A percentile compares a stretch with the other conserved stretches of the same genome.
Conservation (phyloP, 2,113 vertebrate genomes). For the Otus sunia region DNA sequence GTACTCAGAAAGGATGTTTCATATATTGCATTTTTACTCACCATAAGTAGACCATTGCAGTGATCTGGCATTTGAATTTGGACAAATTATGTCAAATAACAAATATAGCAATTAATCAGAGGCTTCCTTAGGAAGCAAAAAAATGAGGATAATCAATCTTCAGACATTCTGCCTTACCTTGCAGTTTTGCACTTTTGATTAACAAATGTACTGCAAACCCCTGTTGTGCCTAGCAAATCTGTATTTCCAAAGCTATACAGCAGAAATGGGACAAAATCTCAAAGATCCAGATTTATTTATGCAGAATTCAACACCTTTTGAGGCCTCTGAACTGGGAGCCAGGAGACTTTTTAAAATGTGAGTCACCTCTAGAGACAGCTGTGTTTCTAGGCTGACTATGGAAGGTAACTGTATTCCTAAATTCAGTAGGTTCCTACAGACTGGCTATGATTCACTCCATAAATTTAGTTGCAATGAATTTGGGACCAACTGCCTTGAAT, state of each 20-base stretch:
- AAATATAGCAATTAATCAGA: constrained; percentile 48
- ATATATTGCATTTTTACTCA: neutral
- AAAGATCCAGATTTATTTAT: neutral
- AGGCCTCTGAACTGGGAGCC: neutral
- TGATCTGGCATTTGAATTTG: constrained; percentile 23
- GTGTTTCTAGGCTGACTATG: neutral
- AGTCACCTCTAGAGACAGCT: neutral
- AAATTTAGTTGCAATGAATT: neutral
- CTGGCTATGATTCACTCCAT: neutral
- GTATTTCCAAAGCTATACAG: neutral
- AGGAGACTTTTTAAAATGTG: neutral
- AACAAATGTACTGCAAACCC: neutral
- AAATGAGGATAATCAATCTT: constrained; percentile 40
- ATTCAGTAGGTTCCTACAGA: neutral
- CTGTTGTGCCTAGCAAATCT: neutral
- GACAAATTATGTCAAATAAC: constrained; percentile 18
- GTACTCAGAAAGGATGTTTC: neutral
- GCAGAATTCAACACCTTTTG: neutral
- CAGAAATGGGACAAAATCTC: neutral
- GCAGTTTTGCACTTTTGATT: constrained; percentile 37
- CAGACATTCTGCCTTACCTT: constrained; percentile 1
- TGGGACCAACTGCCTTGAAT: neutral
- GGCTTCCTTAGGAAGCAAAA: constrained; percentile 29
- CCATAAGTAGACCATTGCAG: neutral
- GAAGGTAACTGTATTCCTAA: neutral